Conservation (phyloP, 1,140 invertebrate species). For the Heliothis virescens region DNA sequence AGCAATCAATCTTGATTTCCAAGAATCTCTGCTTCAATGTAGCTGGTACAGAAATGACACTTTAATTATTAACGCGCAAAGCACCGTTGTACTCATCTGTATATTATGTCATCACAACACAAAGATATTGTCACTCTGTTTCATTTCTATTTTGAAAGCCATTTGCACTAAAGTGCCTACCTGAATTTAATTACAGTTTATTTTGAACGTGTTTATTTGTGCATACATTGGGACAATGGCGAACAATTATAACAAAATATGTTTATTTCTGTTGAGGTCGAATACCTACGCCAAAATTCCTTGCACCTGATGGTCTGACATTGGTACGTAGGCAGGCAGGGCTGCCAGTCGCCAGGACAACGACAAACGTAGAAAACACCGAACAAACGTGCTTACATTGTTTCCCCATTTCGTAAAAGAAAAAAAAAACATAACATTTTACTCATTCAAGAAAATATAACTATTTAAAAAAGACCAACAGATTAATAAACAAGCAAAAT, state of each 20-base stretch:
- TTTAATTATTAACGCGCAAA: constrained; percentile 17
- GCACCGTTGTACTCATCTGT: constrained; percentile 6
- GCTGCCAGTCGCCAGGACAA: not conserved
- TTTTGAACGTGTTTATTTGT: constrained; percentile 55
- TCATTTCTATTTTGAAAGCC: constrained; percentile 38
- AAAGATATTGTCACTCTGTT: not conserved
- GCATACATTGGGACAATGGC: constrained; percentile 54
- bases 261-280: constrained; percentile 63
- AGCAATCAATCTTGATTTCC: not conserved
- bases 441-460: too few species aligned
- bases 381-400: not conserved
- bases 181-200: constrained; percentile 40
- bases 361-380: not conserved
- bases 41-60: constrained; percentile 4
- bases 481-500: too few species aligned
- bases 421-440: too few species aligned
- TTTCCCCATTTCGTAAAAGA: too few species aligned
- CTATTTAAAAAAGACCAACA: too few species aligned
- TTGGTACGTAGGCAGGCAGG: constrained; percentile 57
- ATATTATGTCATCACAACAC: constrained; percentile 16
- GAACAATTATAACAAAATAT: constrained; percentile 59
- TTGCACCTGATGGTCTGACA: constrained; percentile 61
- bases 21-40: not conserved
- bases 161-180: constrained; percentile 6
- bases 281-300: constrained; percentile 67